Percentiles rank a stretch among this genome's conserved stretches.
Conservation (phyloP, 2,113 vertebrate species). For the Pagrus major region DNA sequence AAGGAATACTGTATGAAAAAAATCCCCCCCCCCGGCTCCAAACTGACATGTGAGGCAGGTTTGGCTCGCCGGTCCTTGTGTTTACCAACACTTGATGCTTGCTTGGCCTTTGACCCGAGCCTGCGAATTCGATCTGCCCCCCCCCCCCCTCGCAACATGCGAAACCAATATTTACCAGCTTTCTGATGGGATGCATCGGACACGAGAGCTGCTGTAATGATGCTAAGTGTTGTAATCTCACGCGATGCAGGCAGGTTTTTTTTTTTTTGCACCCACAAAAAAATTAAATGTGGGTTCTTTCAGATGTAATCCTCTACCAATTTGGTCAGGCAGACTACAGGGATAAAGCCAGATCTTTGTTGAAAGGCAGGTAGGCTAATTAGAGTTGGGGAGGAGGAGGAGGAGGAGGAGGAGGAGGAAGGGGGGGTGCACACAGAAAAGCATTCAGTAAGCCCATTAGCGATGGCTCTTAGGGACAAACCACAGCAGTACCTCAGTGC, state of each 20-base stretch:
- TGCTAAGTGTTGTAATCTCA: slow-evolving; percentile 64
- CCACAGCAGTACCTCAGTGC: slow-evolving; percentile 92
- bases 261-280: slow-evolving; percentile 67
- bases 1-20: not conserved
- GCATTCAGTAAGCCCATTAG: slow-evolving; percentile 98
- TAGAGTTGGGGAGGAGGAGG: slow-evolving; percentile 77
- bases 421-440: slow-evolving; percentile 89
- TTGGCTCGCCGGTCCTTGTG: not conserved
- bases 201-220: slow-evolving; percentile 47
- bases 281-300: slow-evolving; percentile 74
- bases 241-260: slow-evolving; percentile 65
- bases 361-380: slow-evolving; percentile 89
- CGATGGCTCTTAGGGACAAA: slow-evolving; percentile 96
- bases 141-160: too few relatives aligned
- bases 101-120: slow-evolving; percentile 32
- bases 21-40: not conserved
- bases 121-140: slow-evolving; percentile 3
- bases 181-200: not conserved
- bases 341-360: slow-evolving; percentile 89
- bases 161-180: slow-evolving; percentile 27
- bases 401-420: slow-evolving; percentile 15
- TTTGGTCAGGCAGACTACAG: slow-evolving; percentile 85
- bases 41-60: slow-evolving; percentile 1
- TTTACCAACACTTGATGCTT: slow-evolving; percentile 49
- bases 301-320: slow-evolving; percentile 88